Conservation (phyloP, 2,888 invertebrate genomes). For the Lordiphosa fenestrarum region DNA sequence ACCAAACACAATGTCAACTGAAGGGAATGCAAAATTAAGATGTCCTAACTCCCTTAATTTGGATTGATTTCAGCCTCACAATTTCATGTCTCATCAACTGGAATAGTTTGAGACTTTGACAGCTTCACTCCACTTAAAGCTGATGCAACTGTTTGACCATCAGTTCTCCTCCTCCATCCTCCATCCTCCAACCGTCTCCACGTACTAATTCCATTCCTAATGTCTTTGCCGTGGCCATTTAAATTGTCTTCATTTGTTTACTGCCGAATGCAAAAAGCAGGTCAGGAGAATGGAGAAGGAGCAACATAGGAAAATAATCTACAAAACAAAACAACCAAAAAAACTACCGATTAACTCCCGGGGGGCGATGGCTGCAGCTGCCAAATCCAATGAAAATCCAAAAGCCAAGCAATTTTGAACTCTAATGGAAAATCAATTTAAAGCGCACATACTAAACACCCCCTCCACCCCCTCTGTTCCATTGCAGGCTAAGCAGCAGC, state of each 20-base stretch:
- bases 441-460: constrained; percentile 48
- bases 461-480: constrained; percentile 16
- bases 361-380: constrained; percentile 51
- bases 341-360: constrained; percentile 68
- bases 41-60: too few species aligned
- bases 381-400: constrained; percentile 73
- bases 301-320: constrained; percentile 7
- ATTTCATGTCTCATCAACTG: too few species aligned
- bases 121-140: neutral
- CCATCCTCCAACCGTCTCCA: constrained; percentile 16
- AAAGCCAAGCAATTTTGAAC: constrained; percentile 72
- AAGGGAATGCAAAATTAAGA: too few species aligned
- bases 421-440: constrained; percentile 76
- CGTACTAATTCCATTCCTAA: constrained; percentile 55
- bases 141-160: constrained; percentile 3
- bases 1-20: too few species aligned
- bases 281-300: constrained; percentile 9
- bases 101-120: too few species aligned
- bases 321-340: constrained; percentile 1
- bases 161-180: neutral
- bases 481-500: constrained; percentile 43
- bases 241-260: constrained; percentile 75
- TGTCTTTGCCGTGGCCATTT: constrained; percentile 62
- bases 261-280: constrained; percentile 36
- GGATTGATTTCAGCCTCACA: too few species aligned